Evolutionary conservation across 2,888 invertebrate species (phyloP).

Genomic region (Steinernema hermaphroditum): DNA sequence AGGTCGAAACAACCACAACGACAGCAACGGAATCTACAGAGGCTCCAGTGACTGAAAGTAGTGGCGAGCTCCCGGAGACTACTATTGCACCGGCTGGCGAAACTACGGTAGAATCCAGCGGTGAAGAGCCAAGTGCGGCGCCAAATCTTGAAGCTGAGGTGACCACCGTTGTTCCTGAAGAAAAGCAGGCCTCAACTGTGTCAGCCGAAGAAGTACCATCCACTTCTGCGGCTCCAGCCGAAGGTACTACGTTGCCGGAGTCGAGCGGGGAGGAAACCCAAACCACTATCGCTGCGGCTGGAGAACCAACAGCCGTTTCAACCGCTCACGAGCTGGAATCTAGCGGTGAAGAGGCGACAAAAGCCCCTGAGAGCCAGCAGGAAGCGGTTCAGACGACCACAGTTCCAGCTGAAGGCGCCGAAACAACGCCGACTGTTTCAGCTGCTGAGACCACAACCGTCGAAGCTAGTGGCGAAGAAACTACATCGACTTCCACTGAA

Average conservation of each 20-base stretch:
- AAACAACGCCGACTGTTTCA: not conserved
- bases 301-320: no score
- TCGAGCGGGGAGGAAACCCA: not conserved
- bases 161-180: not conserved
- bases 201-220: not conserved
- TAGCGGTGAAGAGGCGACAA: not conserved
- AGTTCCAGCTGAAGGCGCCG: not conserved
- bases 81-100: not conserved
- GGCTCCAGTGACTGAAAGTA: no score
- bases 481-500: constrained; percentile 25
- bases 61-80: not conserved
- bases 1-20: no score
- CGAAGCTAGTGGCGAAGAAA: not conserved
- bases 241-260: not conserved
- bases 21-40: no score
- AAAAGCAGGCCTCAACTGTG: no score
- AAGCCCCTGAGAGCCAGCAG: not conserved
- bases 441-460: no score
- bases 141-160: not conserved
- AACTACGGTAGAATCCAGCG: not conserved
- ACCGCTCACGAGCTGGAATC: not conserved
- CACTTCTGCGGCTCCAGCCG: constrained; percentile 2
- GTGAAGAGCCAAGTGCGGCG: not conserved
- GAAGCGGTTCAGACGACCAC: constrained; percentile 21
- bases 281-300: not conserved